Evolutionary conservation across 2,113 vertebrate genomes (phyloP).

Genomic region (Serinus canaria): DNA sequence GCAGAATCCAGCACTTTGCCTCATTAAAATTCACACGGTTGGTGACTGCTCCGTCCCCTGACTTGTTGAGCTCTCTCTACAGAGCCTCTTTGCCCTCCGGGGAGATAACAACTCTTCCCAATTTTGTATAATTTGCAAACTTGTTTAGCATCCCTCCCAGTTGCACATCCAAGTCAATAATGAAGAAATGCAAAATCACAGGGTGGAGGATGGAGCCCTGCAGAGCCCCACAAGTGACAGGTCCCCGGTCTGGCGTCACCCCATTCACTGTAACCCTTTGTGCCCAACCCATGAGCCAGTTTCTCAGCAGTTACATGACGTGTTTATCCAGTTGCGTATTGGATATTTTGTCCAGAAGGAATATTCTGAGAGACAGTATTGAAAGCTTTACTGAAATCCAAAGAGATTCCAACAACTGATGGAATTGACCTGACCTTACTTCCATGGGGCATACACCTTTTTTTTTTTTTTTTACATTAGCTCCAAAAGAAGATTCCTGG

Average conservation of each 20-base stretch:
- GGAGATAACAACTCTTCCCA: neutral
- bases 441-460: neutral
- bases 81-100: rapidly evolving
- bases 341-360: neutral
- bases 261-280: neutral
- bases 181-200: neutral
- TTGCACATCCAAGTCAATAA: neutral
- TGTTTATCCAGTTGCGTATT: neutral
- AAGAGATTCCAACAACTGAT: neutral
- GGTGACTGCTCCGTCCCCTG: neutral
- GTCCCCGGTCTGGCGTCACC: neutral
- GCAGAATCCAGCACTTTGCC: rapidly evolving
- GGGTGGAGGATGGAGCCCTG: rapidly evolving
- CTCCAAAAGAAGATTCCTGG: neutral
- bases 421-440: neutral
- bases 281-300: rapidly evolving
- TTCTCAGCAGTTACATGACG: neutral
- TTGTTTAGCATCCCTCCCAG: neutral
- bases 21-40: neutral
- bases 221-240: neutral
- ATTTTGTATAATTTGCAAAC: too few species aligned
- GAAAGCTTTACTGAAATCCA: neutral
- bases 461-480: neutral
- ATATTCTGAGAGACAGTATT: neutral
- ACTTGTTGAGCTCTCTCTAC: neutral